Conservation (phyloP, 2,113 vertebrate species). For the Nicator chloris region DNA sequence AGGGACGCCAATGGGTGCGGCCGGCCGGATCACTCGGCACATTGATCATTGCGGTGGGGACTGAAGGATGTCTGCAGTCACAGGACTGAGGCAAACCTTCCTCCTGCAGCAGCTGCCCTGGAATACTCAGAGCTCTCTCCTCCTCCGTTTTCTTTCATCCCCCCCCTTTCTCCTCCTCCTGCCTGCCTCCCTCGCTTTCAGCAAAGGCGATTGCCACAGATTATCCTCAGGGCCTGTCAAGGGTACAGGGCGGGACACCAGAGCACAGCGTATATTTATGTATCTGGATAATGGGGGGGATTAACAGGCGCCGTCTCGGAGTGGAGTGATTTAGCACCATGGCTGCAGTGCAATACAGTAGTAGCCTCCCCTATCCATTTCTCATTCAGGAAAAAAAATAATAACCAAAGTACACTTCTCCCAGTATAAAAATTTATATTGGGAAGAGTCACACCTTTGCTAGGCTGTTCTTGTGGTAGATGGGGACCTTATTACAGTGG, state of each 20-base stretch:
- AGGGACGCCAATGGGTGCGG: slow-evolving; percentile 45
- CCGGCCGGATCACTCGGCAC: background rate
- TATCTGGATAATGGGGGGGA: background rate
- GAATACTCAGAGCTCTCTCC: background rate
- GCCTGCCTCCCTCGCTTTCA: background rate
- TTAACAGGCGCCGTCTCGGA: background rate
- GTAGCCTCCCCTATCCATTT: background rate
- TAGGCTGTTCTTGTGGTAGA: background rate
- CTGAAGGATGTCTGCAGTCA: background rate
- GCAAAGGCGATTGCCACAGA: slow-evolving; percentile 19
- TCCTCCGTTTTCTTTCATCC: background rate
- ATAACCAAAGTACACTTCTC: background rate
- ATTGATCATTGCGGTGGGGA: slow-evolving; percentile 7
- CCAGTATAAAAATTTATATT: background rate
- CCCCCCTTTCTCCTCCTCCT: background rate
- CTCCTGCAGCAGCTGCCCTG: background rate
- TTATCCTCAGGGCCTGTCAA: background rate
- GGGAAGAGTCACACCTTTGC: background rate
- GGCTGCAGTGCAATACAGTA: background rate
- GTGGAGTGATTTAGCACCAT: background rate
- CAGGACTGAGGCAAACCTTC: background rate
- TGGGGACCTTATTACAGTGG: rapidly evolving
- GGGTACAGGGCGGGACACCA: background rate
- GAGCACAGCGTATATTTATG: background rate
- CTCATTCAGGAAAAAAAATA: background rate